phyloP scores from a whole-genome alignment of 2,113 vertebrate species.

The Astur gentilis region DNA sequence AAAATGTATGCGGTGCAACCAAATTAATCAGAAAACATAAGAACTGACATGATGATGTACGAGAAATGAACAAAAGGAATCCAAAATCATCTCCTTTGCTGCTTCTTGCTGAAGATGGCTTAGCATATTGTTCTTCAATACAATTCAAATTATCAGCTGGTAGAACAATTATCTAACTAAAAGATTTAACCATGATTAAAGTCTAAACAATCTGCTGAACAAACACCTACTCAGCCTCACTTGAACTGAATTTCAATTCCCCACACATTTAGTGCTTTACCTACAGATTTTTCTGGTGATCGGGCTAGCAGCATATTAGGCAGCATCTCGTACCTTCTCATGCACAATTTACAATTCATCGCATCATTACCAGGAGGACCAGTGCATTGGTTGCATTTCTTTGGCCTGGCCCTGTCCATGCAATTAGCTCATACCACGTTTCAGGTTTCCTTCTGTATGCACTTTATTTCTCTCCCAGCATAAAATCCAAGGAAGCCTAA shows the following conservation, averaged over 20 bases:
- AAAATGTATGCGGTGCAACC: neutral
- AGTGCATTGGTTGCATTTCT: neutral
- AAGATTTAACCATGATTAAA: conserved; percentile 48
- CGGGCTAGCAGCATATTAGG: neutral
- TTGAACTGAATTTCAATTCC: neutral
- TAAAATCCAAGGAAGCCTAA: neutral
- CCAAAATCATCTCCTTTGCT: neutral
- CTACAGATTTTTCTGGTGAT: neutral
- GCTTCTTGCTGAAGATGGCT: neutral
- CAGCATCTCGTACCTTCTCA: neutral
- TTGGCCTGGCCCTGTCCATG: neutral
- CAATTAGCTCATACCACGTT: neutral
- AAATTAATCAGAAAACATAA: neutral
- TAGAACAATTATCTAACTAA: conserved; percentile 45
- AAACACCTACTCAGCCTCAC: neutral
- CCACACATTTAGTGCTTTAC: neutral
- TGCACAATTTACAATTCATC: too few species aligned
- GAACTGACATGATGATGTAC: neutral
- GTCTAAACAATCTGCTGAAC: conserved; percentile 25
- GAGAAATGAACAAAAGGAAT: neutral
- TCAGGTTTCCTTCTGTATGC: neutral
- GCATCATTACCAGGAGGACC: neutral
- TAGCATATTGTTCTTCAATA: neutral
- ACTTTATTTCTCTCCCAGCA: neutral
- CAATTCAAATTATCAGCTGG: conserved; percentile 31